These are phyloP conservation scores for Saccostrea cuccullata DNA, from an alignment of 1,140 invertebrate species.

Conservation along the genomic window DNA sequence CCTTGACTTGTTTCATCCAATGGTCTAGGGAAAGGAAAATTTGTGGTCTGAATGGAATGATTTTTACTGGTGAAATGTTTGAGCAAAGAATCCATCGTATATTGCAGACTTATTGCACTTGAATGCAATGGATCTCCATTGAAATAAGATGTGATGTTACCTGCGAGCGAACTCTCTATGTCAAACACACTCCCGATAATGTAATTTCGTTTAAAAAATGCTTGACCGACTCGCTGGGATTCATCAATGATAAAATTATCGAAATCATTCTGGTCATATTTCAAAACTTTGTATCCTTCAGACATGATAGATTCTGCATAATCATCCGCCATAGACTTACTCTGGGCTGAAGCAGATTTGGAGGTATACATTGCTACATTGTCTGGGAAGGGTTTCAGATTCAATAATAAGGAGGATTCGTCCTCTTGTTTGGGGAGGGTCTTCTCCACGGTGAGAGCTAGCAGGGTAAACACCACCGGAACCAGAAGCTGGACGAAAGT, in stretches of 20 bases:
- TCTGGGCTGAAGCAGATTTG: background rate
- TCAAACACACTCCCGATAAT: conserved; percentile 44
- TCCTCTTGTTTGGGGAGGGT: conserved; percentile 68
- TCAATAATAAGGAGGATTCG: conserved; percentile 70
- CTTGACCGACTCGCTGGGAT: conserved; percentile 29
- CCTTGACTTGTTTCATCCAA: conserved; percentile 36
- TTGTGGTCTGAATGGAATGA: conserved; percentile 58
- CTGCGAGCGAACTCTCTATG: background rate
- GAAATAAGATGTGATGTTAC: conserved; percentile 30
- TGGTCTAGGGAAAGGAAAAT: conserved; percentile 56
- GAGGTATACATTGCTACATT: background rate
- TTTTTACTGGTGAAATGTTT: conserved; percentile 81
- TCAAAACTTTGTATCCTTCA: background rate
- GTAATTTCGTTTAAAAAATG: conserved; percentile 46
- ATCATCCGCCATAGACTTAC: background rate
- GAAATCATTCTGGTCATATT: conserved; percentile 10
- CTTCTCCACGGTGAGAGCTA: conserved; percentile 73
- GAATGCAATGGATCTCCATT: conserved; percentile 77
- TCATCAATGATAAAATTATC: conserved; percentile 9
- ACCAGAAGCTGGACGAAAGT: conserved; percentile 74
- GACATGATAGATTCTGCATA: background rate
- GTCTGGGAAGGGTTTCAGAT: conserved; percentile 54
- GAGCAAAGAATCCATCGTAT: conserved; percentile 82
- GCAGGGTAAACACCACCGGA: conserved; percentile 75
- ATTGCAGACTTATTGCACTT: conserved; percentile 81